Evolutionary conservation across 2,888 invertebrate genomes (phyloP), one percentile per base, ranked within the genome.

Genomic region (Octonoba sinensis): DNA sequence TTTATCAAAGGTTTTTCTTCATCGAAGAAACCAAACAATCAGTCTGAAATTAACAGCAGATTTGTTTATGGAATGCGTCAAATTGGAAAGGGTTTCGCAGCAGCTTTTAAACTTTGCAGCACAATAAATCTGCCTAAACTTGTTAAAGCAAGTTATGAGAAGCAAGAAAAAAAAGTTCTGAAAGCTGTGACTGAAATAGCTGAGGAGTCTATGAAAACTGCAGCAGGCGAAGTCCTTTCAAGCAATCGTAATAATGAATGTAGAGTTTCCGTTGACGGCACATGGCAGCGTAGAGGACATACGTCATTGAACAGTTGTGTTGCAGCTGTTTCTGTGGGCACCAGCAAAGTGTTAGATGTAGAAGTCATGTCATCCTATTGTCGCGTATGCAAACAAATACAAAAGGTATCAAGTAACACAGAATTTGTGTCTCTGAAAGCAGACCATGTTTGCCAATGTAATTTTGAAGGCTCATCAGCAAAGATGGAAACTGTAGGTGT

Each of bases 301-400:
- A 36, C 75, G 20, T 75, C 75, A 11, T 47, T 75, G 59, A 75
- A 67, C 59, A 67, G 75, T 3, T 66, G 57, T 36, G 59, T 75
- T 11, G 59, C 18, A 36, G 66, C 49, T 12, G 49, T 67, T n/a
- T 66, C 65, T 15, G 46, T 73, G 54, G 65, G 56, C 0, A 73
- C 64, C n/a, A 46, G 73, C 1, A 64, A 73, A 57, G 18, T 73
- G 2, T 20, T 73, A 36, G 65, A 73, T 22, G 1, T 64, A 13
- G 73, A 73, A 56, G 46, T 65, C 2, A 65, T 73, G 65, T 65
- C 73, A 1, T 16, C 16, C 3, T 73, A 36, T 46, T 73, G 47
- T n/a, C n/a, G n/a, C n/a, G n/a, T n/a, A n/a, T n/a, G n/a, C n/a
- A n/a, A n/a, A n/a, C n/a, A n/a, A n/a, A 8, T 44, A 1, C 6